Evolutionary conservation across 1,140 invertebrate genomes (phyloP).

Genomic region (Brachionus calyciflorus): DNA sequence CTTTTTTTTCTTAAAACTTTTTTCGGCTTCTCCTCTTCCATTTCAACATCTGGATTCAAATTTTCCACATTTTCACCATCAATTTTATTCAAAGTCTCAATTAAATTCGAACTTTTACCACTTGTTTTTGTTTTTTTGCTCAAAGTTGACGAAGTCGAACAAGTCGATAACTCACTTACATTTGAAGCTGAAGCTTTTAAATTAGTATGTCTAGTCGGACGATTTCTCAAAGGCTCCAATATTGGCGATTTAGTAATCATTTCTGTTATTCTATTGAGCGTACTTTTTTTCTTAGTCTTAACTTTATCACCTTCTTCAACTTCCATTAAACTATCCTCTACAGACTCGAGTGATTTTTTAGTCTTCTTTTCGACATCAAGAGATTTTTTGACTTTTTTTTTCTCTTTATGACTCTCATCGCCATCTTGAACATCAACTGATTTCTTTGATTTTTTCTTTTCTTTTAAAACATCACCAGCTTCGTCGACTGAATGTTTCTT

Average conservation of each 20-base stretch:
- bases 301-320: background rate
- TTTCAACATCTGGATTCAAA: background rate
- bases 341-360: background rate
- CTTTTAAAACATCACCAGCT: background rate
- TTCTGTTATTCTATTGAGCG: slow-evolving; percentile 15
- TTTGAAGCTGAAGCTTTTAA: slow-evolving; percentile 21
- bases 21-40: slow-evolving; percentile 15
- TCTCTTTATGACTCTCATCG: background rate
- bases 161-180: slow-evolving; percentile 25
- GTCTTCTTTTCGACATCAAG: background rate
- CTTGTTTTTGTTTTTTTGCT: background rate
- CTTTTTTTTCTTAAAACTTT: slow-evolving; percentile 32
- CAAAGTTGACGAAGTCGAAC: background rate
- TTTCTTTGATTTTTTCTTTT: slow-evolving; percentile 1
- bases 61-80: slow-evolving; percentile 22
- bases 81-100: slow-evolving; percentile 33
- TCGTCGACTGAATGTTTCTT: slow-evolving; percentile 24
- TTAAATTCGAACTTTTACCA: slow-evolving; percentile 14
- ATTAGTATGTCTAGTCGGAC: slow-evolving; percentile 25
- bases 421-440: background rate
- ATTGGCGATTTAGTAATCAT: slow-evolving; percentile 39
- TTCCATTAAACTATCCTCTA: too few species aligned
- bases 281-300: slow-evolving; percentile 25
- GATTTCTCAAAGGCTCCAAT: slow-evolving; percentile 30
- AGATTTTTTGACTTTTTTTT: background rate